Percentiles rank a stretch among this genome's conserved stretches.
phyloP scores from a whole-genome alignment of 2,888 invertebrate species.

The Drosophila atripex region DNA sequence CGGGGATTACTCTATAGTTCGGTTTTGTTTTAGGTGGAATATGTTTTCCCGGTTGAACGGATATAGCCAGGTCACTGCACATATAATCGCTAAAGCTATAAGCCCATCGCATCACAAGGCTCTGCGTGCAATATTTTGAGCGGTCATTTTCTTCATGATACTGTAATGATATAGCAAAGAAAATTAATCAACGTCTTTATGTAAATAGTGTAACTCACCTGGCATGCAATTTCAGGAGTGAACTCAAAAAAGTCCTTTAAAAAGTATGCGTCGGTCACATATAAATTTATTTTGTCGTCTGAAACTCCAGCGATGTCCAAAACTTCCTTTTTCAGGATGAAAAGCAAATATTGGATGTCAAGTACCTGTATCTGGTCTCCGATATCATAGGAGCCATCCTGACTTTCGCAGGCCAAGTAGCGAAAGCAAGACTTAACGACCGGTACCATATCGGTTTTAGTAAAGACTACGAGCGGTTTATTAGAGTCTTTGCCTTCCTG shows the following conservation, averaged over 20 bases:
- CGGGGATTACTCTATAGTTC: conserved; percentile 26
- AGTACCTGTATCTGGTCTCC: conserved; percentile 59
- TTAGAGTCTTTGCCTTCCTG: conserved; percentile 8
- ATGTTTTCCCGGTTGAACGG: conserved; percentile 83
- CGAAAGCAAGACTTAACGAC: conserved; percentile 80
- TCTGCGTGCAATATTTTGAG: conserved; percentile 83
- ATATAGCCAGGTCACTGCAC: conserved; percentile 83
- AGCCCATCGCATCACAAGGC: conserved; percentile 83
- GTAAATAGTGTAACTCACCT: conserved; percentile 61
- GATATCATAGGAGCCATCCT: conserved; percentile 49
- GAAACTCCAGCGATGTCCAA: conserved; percentile 67
- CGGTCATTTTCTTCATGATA: conserved; percentile 83
- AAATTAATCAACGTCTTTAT: not conserved
- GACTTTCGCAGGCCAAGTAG: conserved; percentile 62
- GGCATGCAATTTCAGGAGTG: conserved; percentile 79
- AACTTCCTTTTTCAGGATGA: conserved; percentile 75
- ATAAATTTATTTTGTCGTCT: conserved; percentile 57
- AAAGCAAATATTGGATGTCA: conserved; percentile 79
- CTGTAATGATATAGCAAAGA: conserved; percentile 65
- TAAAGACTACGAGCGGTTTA: conserved; percentile 84
- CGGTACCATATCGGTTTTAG: conserved; percentile 73
- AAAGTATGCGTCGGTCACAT: conserved; percentile 74
- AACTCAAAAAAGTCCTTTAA: conserved; percentile 79
- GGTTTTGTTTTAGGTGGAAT: conserved; percentile 73
- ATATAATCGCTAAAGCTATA: conserved; percentile 84